Percentiles rank a stretch among this genome's conserved stretches.
Evolutionary conservation across 92 coral and sea anemone genomes (phyloP).

Genomic region (Chrysogorgia sp.): DNA sequence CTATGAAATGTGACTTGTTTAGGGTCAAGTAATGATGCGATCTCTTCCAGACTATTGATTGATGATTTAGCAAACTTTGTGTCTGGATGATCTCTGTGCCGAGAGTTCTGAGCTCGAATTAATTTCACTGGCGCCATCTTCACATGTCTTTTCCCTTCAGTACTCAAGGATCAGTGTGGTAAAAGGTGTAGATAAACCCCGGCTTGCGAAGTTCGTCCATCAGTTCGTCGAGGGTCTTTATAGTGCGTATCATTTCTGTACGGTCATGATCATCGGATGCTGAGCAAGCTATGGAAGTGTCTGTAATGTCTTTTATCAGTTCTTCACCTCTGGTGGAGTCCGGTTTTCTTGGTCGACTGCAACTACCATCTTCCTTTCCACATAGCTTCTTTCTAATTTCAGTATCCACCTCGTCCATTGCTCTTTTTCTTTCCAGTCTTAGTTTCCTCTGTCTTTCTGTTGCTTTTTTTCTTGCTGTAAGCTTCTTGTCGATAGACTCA

Average conservation of each 20-base stretch:
- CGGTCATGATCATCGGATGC: slow-evolving; percentile 26
- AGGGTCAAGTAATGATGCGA: too few relatives aligned
- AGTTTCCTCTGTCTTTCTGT: slow-evolving; percentile 24
- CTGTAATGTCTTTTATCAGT: slow-evolving; percentile 14
- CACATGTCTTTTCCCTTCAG: too few relatives aligned
- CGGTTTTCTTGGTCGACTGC: slow-evolving; percentile 24
- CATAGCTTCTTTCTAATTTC: slow-evolving; percentile 15
- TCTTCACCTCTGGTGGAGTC: slow-evolving; percentile 6
- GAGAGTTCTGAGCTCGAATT: too few relatives aligned
- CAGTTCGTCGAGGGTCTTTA: too few relatives aligned
- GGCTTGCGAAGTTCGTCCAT: too few relatives aligned
- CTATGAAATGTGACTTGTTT: too few relatives aligned
- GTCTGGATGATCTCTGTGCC: too few relatives aligned
- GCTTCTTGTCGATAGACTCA: neutral
- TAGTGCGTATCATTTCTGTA: neutral
- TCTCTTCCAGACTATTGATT: too few relatives aligned
- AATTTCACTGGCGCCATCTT: too few relatives aligned
- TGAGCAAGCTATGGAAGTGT: neutral
- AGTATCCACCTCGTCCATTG: slow-evolving; percentile 23
- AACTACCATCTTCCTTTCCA: slow-evolving; percentile 17
- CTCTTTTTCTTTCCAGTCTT: slow-evolving; percentile 6
- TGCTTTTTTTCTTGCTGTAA: slow-evolving; percentile 5
- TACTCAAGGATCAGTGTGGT: too few relatives aligned
- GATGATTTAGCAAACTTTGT: too few relatives aligned
- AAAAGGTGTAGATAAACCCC: too few relatives aligned